Evolutionary conservation across 2,888 invertebrate species (phyloP).

Genomic region (Ramazzottius varieornatus): DNA sequence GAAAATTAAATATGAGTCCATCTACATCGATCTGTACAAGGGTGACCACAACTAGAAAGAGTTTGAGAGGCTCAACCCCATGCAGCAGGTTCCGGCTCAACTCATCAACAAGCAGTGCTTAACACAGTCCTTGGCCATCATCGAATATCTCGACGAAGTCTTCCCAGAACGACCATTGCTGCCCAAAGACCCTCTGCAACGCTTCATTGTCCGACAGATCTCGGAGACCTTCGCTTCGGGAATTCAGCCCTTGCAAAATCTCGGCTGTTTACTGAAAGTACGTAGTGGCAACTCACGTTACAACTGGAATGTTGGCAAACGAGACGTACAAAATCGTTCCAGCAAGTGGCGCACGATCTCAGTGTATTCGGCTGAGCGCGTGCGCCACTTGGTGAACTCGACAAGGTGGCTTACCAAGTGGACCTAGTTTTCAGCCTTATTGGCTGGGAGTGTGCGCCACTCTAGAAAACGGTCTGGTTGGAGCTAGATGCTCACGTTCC

Average conservation of each 20-base stretch:
- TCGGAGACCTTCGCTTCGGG: constrained; percentile 73
- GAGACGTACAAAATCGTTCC: too few relatives aligned
- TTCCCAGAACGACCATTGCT: constrained; percentile 55
- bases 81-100: constrained; percentile 19
- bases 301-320: too few relatives aligned
- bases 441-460: too few relatives aligned
- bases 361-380: too few relatives aligned
- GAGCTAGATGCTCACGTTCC: too few relatives aligned
- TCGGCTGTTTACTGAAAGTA: constrained; percentile 47
- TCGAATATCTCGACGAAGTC: constrained; percentile 84
- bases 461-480: too few relatives aligned
- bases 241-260: constrained; percentile 83
- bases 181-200: constrained; percentile 59
- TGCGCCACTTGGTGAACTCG: too few relatives aligned
- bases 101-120: constrained; percentile 17
- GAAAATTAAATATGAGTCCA: not conserved
- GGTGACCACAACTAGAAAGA: not conserved
- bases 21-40: not conserved
- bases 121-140: constrained; percentile 34
- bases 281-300: too few relatives aligned
- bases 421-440: too few relatives aligned
- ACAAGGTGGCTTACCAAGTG: too few relatives aligned
- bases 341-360: too few relatives aligned
- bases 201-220: constrained; percentile 60
- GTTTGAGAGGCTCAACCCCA: constrained; percentile 14